phyloP scores from a whole-genome alignment of 1,140 invertebrate genomes.

The Forficula auricularia region DNA sequence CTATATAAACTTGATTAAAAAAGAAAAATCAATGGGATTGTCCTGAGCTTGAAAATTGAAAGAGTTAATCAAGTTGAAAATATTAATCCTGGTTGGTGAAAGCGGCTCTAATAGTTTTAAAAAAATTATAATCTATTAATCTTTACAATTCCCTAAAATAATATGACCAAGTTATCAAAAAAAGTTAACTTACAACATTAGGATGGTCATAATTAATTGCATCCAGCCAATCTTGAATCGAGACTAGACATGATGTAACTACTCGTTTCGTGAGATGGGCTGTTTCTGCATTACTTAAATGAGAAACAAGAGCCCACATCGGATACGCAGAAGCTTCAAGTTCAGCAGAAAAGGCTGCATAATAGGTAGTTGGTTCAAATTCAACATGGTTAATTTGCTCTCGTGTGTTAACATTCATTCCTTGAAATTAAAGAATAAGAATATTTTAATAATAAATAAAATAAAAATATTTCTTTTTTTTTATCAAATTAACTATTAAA shows the following conservation, averaged over 20 bases:
- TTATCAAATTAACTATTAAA: too few relatives aligned
- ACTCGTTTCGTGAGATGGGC: slow-evolving; percentile 54
- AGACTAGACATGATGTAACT: slow-evolving; percentile 49
- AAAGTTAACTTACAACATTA: slow-evolving; percentile 43
- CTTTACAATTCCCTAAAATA: too few relatives aligned
- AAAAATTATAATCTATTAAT: too few relatives aligned
- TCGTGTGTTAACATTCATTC: slow-evolving; percentile 88
- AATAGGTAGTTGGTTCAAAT: slow-evolving; percentile 91
- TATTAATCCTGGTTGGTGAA: too few relatives aligned
- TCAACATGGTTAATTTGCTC: slow-evolving; percentile 84
- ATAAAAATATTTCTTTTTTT: neutral
- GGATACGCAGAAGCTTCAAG: slow-evolving; percentile 89
- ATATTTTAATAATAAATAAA: slow-evolving; percentile 1
- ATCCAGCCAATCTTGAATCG: slow-evolving; percentile 72
- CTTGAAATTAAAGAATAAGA: slow-evolving; percentile 27
- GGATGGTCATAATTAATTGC: slow-evolving; percentile 55
- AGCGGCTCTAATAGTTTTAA: too few relatives aligned
- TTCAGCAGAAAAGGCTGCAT: slow-evolving; percentile 91
- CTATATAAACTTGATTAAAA: too few relatives aligned
- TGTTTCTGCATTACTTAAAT: slow-evolving; percentile 56
- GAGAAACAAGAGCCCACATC: slow-evolving; percentile 88
- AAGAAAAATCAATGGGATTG: too few relatives aligned
- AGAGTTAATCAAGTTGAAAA: too few relatives aligned
- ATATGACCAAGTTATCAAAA: too few relatives aligned
- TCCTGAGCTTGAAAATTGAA: too few relatives aligned